Evolutionary conservation across 2,888 invertebrate species (phyloP).

Genomic region (Agrotis puta): DNA sequence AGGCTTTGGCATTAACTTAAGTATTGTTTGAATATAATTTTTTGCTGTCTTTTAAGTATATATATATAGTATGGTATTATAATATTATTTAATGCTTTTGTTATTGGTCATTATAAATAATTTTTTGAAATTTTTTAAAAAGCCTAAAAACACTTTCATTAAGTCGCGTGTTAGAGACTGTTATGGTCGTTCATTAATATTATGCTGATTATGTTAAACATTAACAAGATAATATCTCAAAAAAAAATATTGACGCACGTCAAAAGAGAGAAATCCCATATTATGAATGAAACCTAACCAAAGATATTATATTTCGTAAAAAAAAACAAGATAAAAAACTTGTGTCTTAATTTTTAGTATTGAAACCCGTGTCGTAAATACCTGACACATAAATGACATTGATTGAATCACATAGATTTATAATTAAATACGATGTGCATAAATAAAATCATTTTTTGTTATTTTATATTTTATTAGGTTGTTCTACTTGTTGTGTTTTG

Average conservation of each 20-base stretch:
- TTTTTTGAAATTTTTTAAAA: no score
- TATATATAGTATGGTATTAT: no score
- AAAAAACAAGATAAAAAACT: background rate
- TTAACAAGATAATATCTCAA: no score
- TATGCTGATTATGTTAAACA: no score
- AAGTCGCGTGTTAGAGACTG: no score
- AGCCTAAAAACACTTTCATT: background rate
- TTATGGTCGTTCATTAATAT: no score
- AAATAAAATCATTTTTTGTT: slow-evolving; percentile 54
- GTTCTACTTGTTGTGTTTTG: slow-evolving; percentile 42
- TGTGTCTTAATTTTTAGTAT: slow-evolving; percentile 19
- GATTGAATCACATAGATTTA: slow-evolving; percentile 52
- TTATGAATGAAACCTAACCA: background rate
- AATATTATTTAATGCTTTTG: background rate
- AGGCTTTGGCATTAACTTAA: no score
- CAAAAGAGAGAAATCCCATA: background rate
- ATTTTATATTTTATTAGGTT: slow-evolving; percentile 57
- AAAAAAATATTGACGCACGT: no score
- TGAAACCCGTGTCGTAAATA: slow-evolving; percentile 4
- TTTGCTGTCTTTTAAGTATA: no score
- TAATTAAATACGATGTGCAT: slow-evolving; percentile 44
- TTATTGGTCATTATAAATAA: no score
- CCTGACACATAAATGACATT: slow-evolving; percentile 38
- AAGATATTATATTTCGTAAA: background rate
- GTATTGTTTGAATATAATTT: no score